A percentile compares a stretch with the other conserved stretches of the same genome.
Conservation (phyloP, 2,797 vertebrate species). For the Danio aesculapii region DNA sequence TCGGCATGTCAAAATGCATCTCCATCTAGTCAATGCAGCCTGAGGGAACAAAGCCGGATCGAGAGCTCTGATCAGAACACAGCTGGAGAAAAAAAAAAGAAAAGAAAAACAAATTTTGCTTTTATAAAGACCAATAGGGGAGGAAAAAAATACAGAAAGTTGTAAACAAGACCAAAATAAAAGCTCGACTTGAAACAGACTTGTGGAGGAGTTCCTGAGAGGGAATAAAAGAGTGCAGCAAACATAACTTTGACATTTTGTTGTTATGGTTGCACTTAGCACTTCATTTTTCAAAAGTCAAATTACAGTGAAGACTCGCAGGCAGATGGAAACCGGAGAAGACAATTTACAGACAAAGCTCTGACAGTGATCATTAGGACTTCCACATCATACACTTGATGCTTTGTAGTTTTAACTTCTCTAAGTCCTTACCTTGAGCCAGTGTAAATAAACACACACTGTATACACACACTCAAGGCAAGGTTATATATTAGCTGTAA, state of each 20-base stretch:
- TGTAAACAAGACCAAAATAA: constrained; percentile 57
- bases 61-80: constrained; percentile 38
- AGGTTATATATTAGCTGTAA: background rate
- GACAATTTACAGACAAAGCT: constrained; percentile 45
- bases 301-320: constrained; percentile 69
- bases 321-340: constrained; percentile 72
- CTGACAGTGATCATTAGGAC: background rate
- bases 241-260: constrained; percentile 70
- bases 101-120: background rate
- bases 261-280: constrained; percentile 63
- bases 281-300: constrained; percentile 74
- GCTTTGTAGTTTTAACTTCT: background rate
- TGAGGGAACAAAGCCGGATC: constrained; percentile 48
- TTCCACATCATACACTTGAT: background rate
- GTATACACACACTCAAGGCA: no score
- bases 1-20: constrained; percentile 40
- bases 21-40: constrained; percentile 41
- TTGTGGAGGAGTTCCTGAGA: constrained; percentile 27
- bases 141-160: constrained; percentile 4
- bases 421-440: background rate
- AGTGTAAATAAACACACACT: background rate
- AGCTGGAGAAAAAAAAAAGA: constrained; percentile 32
- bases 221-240: constrained; percentile 3
- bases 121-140: background rate
- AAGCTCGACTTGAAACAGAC: constrained; percentile 25